Base-by-base conservation (phyloP, 2,113 vertebrate species). In the Silurus asotus region DNA sequence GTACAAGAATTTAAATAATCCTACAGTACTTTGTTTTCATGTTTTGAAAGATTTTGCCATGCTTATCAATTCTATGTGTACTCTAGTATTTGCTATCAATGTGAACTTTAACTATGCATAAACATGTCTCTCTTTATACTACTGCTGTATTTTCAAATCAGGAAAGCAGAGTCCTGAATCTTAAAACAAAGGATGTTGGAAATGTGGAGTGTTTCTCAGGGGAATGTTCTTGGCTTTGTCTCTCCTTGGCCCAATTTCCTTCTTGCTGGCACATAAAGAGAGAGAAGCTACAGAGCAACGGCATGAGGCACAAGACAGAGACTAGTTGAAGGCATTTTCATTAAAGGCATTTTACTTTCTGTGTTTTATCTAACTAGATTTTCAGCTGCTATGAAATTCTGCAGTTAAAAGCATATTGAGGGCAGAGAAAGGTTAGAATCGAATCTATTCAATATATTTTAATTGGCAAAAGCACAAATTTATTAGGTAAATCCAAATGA, bases 131-230 rank as follows among this genome's bases (percentile, higher is more conserved):
- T 90, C 93, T 85, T 92, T 88, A 37, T 37, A 89, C 88, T 86
- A 53, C 83, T 87, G 76, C 87, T 84, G 88, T 81, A 84, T 90
- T 89, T 89, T 88, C 80, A 90, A 90, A 91, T 82, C 84, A 70
- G 87, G 89, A 87, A 83, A 87, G 79, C 77, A 84, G 79, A 90
- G 75, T 91, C 72, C 90, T 88, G 86, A 88, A 90, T 87, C 88
- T 91, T 92, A 92, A 91, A 89, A 89, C 88, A 93, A 93, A 93
- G 92, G 92, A 92, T 45, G 79, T 85, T 53, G 79, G 83, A 90
- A 90, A 93, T 92, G 91, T 92, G 89, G 92, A 91, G 92, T 90
- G 89, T 92, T 92, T 94, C 93, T 89, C 90, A 75, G 9, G 92
- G 93, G 92, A 91, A 79, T 82, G 88, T 89, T 88, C 78, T 53